Evolutionary conservation across 2,113 vertebrate species (phyloP).

Genomic region (Ophiodon elongatus): DNA sequence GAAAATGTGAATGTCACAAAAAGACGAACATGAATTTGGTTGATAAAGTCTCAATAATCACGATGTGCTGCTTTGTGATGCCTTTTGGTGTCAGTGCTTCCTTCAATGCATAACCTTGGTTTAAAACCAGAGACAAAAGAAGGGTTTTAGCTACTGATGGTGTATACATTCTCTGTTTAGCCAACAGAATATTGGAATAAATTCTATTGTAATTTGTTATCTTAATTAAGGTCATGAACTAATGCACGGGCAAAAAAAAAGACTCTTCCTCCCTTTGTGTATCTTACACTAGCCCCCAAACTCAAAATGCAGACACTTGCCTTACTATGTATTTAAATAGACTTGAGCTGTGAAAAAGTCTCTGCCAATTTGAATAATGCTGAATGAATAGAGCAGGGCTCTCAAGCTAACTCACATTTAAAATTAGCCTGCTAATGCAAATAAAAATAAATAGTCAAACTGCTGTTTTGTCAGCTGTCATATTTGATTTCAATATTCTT

Average conservation of each 20-base stretch:
- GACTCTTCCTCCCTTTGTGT: neutral
- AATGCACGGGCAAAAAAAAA: neutral
- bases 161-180: neutral
- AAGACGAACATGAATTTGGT: too few species aligned
- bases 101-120: too few species aligned
- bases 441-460: neutral
- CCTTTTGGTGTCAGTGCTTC: neutral
- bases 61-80: neutral
- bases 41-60: neutral
- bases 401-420: neutral
- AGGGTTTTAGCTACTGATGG: neutral
- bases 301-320: too few species aligned
- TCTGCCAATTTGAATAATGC: neutral
- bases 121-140: neutral
- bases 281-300: neutral
- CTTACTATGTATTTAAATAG: neutral
- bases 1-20: too few species aligned
- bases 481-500: constrained; percentile 10
- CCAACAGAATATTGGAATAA: neutral
- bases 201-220: neutral
- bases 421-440: neutral
- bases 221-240: neutral
- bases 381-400: neutral
- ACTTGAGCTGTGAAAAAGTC: neutral
- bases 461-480: neutral